phyloP scores from a whole-genome alignment of 1,140 invertebrate species.

The Parapsyche elsis region DNA sequence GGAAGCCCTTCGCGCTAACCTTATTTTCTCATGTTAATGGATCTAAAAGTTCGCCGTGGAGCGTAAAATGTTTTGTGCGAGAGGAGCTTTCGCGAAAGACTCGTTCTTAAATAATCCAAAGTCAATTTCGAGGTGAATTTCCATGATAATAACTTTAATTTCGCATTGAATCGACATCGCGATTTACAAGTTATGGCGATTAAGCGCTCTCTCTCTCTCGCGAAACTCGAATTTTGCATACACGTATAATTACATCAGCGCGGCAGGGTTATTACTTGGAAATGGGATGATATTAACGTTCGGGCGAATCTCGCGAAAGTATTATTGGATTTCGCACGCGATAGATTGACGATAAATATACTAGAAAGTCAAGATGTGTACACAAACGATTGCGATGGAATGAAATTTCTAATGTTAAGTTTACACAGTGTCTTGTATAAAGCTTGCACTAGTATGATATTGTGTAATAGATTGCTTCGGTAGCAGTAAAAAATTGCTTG shows the following conservation, averaged over 20 bases:
- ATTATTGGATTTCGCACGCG: background rate
- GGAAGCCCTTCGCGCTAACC: background rate
- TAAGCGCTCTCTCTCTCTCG: background rate
- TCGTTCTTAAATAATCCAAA: conserved; percentile 2
- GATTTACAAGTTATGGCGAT: background rate
- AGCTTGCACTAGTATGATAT: no score
- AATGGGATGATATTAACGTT: background rate
- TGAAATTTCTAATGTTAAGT: no score
- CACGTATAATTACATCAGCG: background rate
- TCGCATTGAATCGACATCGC: background rate
- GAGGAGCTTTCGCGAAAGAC: background rate
- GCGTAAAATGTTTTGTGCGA: no score
- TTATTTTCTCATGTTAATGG: conserved; percentile 15
- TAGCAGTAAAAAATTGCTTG: no score
- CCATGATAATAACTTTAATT: conserved; percentile 9
- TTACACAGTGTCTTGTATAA: no score
- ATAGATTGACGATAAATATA: background rate
- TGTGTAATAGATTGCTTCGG: no score
- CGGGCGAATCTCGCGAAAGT: background rate
- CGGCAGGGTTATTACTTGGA: background rate
- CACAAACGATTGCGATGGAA: background rate
- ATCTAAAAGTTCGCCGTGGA: background rate
- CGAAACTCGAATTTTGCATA: background rate
- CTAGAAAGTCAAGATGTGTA: background rate
- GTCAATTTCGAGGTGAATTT: conserved; percentile 19